Evolutionary conservation across 2,797 vertebrate genomes (phyloP), one percentile per base, ranked within the genome.

Genomic region (Aeoliscus strigatus): DNA sequence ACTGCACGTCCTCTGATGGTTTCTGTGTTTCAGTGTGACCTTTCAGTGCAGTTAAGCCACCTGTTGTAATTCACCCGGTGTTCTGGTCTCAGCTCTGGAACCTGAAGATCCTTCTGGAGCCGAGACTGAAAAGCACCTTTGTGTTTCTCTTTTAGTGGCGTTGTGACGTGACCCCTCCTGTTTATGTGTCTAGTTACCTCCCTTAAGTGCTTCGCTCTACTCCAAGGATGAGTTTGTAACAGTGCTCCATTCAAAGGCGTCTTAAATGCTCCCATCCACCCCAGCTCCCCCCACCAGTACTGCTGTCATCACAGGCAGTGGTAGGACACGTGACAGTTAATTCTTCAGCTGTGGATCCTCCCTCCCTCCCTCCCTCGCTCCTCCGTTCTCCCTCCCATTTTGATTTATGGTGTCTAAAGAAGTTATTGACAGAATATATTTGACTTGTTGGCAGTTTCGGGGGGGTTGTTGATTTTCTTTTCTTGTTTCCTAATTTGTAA

Each of bases 231-330:
- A 38, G 38, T 70, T 56, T 60, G 46, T 75, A 55, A 63, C 59
- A 63, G 66, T 60, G 60, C 65, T 68, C 66, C 62, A 60, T 70
- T 75, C 52, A 63, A 48, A 67, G 34, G 50, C 64, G 46, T 79
- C 72, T 77, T 68, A 78, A 66, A 53, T 43, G 32, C 25, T 33
- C 57, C 13, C 31, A 17, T 2, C 35, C 8, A 21, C 1, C 14
- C 14, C 15, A 8, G 3, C 27, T 29, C 2, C 40, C 31, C 39
- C 38, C 26, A 12, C 53, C 35, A 47, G 53, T 61, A 44, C 37
- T 57, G 52, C 49, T 56, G 51, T 61, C 47, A 39, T 53, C 66
- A 48, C 48, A 31, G 24, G 39, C 56, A 54, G 52, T 46, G 39
- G 63, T 66, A 66, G 47, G 43, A 39, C 34, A 30, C n/a, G n/a